phyloP scores from a whole-genome alignment of 2,888 invertebrate genomes.

The Leptopilina drosophilae region DNA sequence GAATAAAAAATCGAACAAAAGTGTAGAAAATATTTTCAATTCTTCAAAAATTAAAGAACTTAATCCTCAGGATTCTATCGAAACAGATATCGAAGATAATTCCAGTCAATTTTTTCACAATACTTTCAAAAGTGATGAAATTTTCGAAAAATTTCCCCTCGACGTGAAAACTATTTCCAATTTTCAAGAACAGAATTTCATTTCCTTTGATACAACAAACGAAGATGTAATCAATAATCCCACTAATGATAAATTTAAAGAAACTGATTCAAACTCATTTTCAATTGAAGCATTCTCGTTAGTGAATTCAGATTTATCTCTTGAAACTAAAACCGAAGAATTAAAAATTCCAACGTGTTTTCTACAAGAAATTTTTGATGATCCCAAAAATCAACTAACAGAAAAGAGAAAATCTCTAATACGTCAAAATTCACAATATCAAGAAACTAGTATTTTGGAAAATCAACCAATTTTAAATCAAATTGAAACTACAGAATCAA shows the following conservation, averaged over 20 bases:
- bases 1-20: not conserved
- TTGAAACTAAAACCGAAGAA: not conserved
- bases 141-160: not conserved
- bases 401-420: constrained; percentile 5
- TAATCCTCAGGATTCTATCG: no score
- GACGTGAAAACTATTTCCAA: not conserved
- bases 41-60: no score
- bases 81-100: no score
- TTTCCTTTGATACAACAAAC: not conserved
- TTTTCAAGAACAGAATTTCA: not conserved
- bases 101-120: no score
- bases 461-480: not conserved
- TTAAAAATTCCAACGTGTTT: not conserved
- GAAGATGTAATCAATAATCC: not conserved
- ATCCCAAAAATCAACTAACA: not conserved
- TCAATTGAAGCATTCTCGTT: not conserved
- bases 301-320: not conserved
- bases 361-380: not conserved
- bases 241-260: not conserved
- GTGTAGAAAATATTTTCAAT: no score
- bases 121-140: no score
- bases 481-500: not conserved
- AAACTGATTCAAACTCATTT: no score
- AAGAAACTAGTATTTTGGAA: not conserved
- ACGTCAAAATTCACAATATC: constrained; percentile 16